Base-by-base conservation (phyloP, 2,113 vertebrate genomes). In the Oryzias melastigma region DNA sequence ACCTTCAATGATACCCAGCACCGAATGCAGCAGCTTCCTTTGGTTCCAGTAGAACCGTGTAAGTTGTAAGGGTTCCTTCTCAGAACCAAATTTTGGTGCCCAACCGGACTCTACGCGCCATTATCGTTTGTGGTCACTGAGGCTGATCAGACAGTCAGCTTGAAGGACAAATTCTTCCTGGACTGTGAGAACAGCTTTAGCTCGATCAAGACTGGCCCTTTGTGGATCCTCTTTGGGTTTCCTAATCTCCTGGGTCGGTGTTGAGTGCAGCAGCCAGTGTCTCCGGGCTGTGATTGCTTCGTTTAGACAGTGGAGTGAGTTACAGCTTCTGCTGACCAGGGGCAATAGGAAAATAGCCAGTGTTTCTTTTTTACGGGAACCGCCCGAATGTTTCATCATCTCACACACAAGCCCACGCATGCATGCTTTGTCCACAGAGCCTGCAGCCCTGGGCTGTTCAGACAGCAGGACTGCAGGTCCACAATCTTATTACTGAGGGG, bases 401-500 rank as follows among this genome's bases (percentile, higher is more conserved):
- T 12, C 56, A 55, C 51, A 54, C 15, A 20, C 58, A 54, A 53
- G 6, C 58, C 5, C 44, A 49, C 60, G 57, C 52, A 68, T 47
- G 29, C 58, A 47, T 44, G 14, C 47, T 27, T 17, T 64, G 8
- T 62, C 70, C 73, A 69, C 70, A 65, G 29, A 20, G 50, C 35
- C 14, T 51, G 45, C 58, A 62, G 72, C 73, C 79, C 1, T n/a
- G 58, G 78, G 83, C 77, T 78, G 41, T 81, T 76, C 71, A 56
- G 66, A 78, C 76, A 73, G 63, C 18, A 1, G 44, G 46, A 63
- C 54, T 19, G 62, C 14, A 48, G 65, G 73, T 69, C 61, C 73
- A 76, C 71, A 69, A 63, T 88, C 68, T 49, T 68, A 80, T 86
- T 82, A 88, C 76, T 62, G 55, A 69, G 68, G 52, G 77, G 46